These are phyloP conservation scores for Phragmatobia fuliginosa DNA, from an alignment of 2,888 invertebrate genomes.

Conservation along the genomic window DNA sequence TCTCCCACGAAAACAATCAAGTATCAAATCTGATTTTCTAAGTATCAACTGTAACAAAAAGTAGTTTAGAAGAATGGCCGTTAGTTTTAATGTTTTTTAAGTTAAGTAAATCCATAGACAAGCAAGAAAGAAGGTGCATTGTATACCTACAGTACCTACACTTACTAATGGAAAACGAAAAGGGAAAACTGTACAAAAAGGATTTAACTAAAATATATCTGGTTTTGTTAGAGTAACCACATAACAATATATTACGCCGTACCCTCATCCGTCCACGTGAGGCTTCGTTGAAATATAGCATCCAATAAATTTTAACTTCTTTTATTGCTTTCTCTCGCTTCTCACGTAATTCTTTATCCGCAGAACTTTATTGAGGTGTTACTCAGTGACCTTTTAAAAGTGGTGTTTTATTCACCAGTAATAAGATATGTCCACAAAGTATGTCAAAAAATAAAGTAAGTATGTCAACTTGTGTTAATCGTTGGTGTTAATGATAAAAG, in stretches of 20 bases:
- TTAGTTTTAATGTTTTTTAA: neutral
- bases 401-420: no score
- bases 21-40: neutral
- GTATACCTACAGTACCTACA: no score
- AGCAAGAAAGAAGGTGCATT: no score
- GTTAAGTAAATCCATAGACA: no score
- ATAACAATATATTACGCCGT: neutral
- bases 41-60: neutral
- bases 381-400: neutral
- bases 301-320: constrained; percentile 14
- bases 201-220: neutral
- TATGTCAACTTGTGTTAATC: no score
- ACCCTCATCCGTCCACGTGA: constrained; percentile 7
- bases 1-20: neutral
- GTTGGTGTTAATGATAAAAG: no score
- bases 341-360: constrained; percentile 6
- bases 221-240: neutral
- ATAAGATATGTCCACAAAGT: no score
- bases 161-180: neutral
- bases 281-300: neutral
- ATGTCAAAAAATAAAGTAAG: no score
- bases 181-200: neutral
- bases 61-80: neutral
- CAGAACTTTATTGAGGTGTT: constrained; percentile 5
- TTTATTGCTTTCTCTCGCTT: neutral